Base-by-base conservation (phyloP, 2,113 vertebrate genomes). In the Stegastes partitus region DNA sequence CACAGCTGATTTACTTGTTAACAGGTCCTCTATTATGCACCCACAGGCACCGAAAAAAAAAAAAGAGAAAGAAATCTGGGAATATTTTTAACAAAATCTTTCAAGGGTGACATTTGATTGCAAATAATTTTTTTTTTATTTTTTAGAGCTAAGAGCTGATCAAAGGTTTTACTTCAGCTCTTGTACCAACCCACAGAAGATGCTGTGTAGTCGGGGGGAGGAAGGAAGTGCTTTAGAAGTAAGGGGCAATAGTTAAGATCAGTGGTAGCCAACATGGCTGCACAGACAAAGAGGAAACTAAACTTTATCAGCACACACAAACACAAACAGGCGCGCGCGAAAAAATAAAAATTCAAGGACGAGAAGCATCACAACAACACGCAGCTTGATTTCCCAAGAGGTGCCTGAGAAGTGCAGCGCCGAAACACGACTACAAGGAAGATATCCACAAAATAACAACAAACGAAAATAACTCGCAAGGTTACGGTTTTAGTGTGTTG, bases 1-100 rank as follows among this genome's bases (percentile, higher is more conserved):
- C 67, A 23, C 75, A 47, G 77, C 68, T 74, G 74, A 83, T 70
- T 74, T 79, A 73, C 74, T 75, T 59, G 69, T 66, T 87, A 87
- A 76, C 77, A 69, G 73, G 28, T 80, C 82, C 66, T 71, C 34
- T 22, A 19, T 61, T 74, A 73, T 61, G 54, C 18, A 50, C 59
- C 47, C 22, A 45, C 64, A 56, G 76, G 66, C 74, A 55, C n/a
- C n/a, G n/a, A 68, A 67, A 74, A 62, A 68, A 77, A 79, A 72
- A n/a, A 31, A 68, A 67, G 70, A 62, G 64, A 77, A 79, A 72
- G 18, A 31, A 72, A n/a, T 23, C 25, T 22, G 34, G 12, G 57
- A 47, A 42, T 45, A 56, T 63, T 44, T 81, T 12, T 57, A 74
- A 50, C 23, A 65, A 72, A 18, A 56, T 61, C 22, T 68, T 83